phyloP scores from a whole-genome alignment of 2,888 invertebrate genomes.

The Tinea semifulvella region DNA sequence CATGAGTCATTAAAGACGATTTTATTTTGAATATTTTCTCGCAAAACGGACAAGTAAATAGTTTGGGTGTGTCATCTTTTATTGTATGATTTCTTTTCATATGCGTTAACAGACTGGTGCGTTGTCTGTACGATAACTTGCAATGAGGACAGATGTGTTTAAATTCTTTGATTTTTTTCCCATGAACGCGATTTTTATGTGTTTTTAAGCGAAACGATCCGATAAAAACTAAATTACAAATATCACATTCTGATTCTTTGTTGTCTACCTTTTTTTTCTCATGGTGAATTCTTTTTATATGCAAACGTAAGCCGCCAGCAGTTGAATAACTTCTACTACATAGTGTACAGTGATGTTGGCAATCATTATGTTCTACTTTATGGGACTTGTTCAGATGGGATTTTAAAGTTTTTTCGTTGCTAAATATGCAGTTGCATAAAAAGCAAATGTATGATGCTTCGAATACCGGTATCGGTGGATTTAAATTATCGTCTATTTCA shows the following conservation, averaged over 20 bases:
- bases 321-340: constrained; percentile 52
- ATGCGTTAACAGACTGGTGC: constrained; percentile 40
- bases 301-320: constrained; percentile 49
- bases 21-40: constrained; percentile 44
- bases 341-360: constrained; percentile 44
- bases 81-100: constrained; percentile 43
- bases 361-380: constrained; percentile 36
- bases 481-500: neutral
- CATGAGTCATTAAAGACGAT: constrained; percentile 51
- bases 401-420: constrained; percentile 38
- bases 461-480: neutral
- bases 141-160: constrained; percentile 44
- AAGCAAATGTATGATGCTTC: constrained; percentile 33
- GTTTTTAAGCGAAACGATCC: constrained; percentile 43
- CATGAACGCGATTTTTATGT: constrained; percentile 56
- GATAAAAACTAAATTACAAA: constrained; percentile 53
- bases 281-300: constrained; percentile 50
- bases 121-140: constrained; percentile 26
- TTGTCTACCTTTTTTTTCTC: constrained; percentile 38
- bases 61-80: constrained; percentile 32
- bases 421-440: constrained; percentile 53
- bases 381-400: constrained; percentile 52
- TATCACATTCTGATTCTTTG: constrained; percentile 43
- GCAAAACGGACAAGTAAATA: constrained; percentile 51
- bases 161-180: constrained; percentile 43